phyloP scores from a whole-genome alignment of 1,140 invertebrate genomes.

The Drosophila pachea region DNA sequence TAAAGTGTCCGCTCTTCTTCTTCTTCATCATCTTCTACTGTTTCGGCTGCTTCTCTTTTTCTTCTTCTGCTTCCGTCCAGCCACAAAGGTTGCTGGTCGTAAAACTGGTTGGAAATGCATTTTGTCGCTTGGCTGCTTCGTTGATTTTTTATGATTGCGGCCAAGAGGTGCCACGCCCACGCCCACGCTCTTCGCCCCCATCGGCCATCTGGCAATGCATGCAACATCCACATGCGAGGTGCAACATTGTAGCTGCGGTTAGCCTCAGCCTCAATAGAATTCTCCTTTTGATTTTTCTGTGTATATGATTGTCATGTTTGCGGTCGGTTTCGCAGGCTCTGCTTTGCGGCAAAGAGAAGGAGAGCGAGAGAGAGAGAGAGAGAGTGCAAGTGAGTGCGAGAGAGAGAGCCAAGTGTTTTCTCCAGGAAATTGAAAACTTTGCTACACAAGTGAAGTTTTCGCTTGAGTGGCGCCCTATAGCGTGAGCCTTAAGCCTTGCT shows the following conservation, averaged over 20 bases:
- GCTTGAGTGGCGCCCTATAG: not conserved
- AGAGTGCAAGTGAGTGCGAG: no score
- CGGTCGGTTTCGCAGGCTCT: slow-evolving; percentile 51
- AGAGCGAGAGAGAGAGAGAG: slow-evolving; percentile 2
- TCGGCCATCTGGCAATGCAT: slow-evolving; percentile 52
- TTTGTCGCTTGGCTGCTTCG: slow-evolving; percentile 66
- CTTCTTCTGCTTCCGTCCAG: slow-evolving; percentile 11
- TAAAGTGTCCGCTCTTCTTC: slow-evolving; percentile 36
- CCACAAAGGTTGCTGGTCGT: slow-evolving; percentile 41
- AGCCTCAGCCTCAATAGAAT: slow-evolving; percentile 3
- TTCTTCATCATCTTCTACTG: not conserved
- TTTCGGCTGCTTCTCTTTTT: slow-evolving; percentile 19
- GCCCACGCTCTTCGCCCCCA: not conserved
- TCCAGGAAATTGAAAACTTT: not conserved
- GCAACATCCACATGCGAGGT: slow-evolving; percentile 24
- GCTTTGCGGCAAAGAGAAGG: no score
- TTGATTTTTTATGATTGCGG: slow-evolving; percentile 70
- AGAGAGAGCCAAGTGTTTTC: slow-evolving; percentile 1
- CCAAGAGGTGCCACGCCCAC: not conserved
- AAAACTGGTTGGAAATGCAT: slow-evolving; percentile 70
- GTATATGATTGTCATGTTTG: slow-evolving; percentile 69
- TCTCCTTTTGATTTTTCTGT: slow-evolving; percentile 20
- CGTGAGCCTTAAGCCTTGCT: not conserved
- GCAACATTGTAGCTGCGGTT: slow-evolving; percentile 54
- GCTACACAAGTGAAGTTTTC: slow-evolving; percentile 14